These are phyloP conservation scores for Pentalonia nigronervosa DNA, from an alignment of 1,140 invertebrate species.

Conservation along the genomic window DNA sequence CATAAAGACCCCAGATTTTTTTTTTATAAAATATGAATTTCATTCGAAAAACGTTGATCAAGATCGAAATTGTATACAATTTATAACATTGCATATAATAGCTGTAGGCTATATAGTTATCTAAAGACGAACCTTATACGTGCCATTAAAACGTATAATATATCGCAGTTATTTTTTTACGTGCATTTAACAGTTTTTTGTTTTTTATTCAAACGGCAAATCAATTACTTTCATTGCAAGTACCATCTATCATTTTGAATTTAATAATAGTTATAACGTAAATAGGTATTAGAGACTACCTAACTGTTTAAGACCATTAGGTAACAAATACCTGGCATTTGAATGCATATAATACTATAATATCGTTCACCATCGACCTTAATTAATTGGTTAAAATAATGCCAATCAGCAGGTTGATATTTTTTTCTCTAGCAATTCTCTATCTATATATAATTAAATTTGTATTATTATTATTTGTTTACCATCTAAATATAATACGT, in stretches of 20 bases:
- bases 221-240: background rate
- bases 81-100: conserved; percentile 19
- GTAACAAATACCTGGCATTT: too few relatives aligned
- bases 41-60: conserved; percentile 29
- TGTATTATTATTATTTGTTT: too few relatives aligned
- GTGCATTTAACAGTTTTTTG: background rate
- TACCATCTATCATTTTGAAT: background rate
- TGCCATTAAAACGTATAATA: background rate
- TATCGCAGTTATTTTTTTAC: background rate
- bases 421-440: too few relatives aligned
- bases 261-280: background rate
- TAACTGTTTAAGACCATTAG: background rate
- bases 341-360: too few relatives aligned
- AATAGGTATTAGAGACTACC: too few relatives aligned
- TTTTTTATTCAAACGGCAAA: background rate
- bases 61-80: conserved; percentile 12
- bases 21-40: conserved; percentile 36
- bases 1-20: background rate
- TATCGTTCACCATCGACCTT: too few relatives aligned
- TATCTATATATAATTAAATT: too few relatives aligned
- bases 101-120: background rate
- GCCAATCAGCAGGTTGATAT: too few relatives aligned
- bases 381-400: too few relatives aligned
- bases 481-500: too few relatives aligned
- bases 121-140: conserved; percentile 13